These are phyloP conservation scores for Caenorhabditis inopinata DNA, from an alignment of 1,140 invertebrate species.

Conservation along the genomic window DNA sequence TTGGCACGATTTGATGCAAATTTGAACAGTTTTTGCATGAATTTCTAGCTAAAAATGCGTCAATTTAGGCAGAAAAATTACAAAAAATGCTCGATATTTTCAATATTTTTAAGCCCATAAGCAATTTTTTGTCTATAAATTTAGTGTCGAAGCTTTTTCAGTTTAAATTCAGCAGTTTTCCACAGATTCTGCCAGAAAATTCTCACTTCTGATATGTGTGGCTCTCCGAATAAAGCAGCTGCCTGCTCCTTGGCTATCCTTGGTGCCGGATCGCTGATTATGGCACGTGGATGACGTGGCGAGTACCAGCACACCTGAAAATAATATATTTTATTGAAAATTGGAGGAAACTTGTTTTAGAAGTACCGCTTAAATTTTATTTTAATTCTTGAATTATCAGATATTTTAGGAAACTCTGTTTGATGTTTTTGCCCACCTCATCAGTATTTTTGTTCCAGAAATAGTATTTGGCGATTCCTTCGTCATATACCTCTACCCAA, in stretches of 20 bases:
- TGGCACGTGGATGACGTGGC: slow-evolving; percentile 59
- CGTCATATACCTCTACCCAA: slow-evolving; percentile 77
- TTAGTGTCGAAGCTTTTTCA: no score
- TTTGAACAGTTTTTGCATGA: no score
- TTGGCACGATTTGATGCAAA: background rate
- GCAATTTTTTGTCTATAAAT: no score
- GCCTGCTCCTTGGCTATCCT: slow-evolving; percentile 31
- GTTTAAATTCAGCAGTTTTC: no score
- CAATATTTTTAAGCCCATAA: background rate
- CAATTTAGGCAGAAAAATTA: no score
- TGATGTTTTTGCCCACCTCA: slow-evolving; percentile 69
- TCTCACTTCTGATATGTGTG: background rate
- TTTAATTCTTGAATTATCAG: background rate
- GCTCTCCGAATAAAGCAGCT: background rate
- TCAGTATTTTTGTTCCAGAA: slow-evolving; percentile 91
- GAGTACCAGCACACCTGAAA: slow-evolving; percentile 68
- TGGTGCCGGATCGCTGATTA: slow-evolving; percentile 58
- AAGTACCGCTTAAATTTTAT: background rate
- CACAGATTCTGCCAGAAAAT: no score
- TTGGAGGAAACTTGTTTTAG: background rate
- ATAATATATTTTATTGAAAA: background rate
- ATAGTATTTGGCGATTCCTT: slow-evolving; percentile 78
- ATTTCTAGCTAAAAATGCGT: no score
- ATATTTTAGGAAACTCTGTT: no score
- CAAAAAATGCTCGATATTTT: no score